phyloP scores from a whole-genome alignment of 2,113 vertebrate species.

The Cheirogaleus medius region DNA sequence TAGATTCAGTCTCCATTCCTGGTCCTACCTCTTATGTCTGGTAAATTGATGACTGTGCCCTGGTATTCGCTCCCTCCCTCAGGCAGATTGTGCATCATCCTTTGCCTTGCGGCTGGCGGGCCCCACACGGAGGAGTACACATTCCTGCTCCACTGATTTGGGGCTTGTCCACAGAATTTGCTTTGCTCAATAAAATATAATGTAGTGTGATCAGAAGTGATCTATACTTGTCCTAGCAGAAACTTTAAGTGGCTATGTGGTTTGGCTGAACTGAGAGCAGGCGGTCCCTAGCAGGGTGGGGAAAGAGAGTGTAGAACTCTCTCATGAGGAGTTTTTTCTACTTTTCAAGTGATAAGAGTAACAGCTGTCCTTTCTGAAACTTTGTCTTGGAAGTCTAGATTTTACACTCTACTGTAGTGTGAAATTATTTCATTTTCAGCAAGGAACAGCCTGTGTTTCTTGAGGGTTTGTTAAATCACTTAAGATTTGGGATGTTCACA shows the following conservation, averaged over 20 bases:
- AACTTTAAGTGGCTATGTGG: not conserved
- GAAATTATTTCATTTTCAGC: slow-evolving; percentile 38
- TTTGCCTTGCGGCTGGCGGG: not conserved
- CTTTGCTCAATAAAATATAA: not conserved
- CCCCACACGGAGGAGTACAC: not conserved
- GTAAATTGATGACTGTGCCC: not conserved
- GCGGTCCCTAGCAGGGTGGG: not conserved
- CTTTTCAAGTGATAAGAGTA: slow-evolving; percentile 15
- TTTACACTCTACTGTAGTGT: not conserved
- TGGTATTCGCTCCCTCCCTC: not conserved
- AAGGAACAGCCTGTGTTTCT: not conserved
- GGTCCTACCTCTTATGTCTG: not conserved
- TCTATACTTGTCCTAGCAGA: not conserved
- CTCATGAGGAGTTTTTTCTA: slow-evolving; percentile 14
- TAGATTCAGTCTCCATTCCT: not conserved
- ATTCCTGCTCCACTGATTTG: not conserved
- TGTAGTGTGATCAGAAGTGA: not conserved
- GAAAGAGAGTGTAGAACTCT: not conserved
- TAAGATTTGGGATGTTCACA: slow-evolving; percentile 16
- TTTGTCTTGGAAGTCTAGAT: slow-evolving; percentile 34
- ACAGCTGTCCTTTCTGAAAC: slow-evolving; percentile 19
- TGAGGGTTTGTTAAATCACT: slow-evolving; percentile 27
- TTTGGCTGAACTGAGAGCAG: not conserved
- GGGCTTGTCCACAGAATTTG: not conserved
- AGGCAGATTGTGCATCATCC: not conserved